Conservation (phyloP, 2,113 vertebrate genomes). For the Neofelis nebulosa region DNA sequence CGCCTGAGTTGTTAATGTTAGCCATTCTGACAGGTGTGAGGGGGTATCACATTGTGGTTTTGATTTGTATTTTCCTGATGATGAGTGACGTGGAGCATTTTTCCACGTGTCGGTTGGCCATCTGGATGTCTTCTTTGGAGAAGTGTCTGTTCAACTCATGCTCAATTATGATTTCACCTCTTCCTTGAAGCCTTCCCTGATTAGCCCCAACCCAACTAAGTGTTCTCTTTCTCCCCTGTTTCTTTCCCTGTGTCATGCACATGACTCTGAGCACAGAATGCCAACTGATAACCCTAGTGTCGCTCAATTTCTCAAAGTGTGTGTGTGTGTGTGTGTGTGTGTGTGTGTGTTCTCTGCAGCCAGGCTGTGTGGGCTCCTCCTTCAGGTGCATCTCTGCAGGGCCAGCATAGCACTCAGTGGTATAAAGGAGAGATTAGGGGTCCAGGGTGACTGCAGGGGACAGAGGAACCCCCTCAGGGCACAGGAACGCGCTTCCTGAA, state of each 20-base stretch:
- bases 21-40: too few species aligned
- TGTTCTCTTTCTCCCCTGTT: neutral
- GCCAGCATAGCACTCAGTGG: neutral
- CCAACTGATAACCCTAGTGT: rapidly evolving
- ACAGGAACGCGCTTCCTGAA: neutral
- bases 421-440: neutral
- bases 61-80: too few species aligned
- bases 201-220: neutral
- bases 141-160: neutral
- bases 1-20: rapidly evolving
- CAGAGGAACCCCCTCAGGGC: neutral
- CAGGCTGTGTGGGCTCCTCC: neutral
- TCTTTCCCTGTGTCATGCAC: neutral
- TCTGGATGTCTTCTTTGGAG: too few species aligned
- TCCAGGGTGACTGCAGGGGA: neutral
- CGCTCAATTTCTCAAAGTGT: rapidly evolving
- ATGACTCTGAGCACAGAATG: neutral
- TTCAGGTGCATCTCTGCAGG: neutral
- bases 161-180: neutral
- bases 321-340: neutral
- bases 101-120: too few species aligned
- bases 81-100: too few species aligned
- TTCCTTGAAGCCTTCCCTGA: neutral
- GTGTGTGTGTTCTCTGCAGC: neutral
- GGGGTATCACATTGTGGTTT: too few species aligned